Base-by-base conservation (phyloP, 2,888 invertebrate species). In the Drosophila tripunctata region DNA sequence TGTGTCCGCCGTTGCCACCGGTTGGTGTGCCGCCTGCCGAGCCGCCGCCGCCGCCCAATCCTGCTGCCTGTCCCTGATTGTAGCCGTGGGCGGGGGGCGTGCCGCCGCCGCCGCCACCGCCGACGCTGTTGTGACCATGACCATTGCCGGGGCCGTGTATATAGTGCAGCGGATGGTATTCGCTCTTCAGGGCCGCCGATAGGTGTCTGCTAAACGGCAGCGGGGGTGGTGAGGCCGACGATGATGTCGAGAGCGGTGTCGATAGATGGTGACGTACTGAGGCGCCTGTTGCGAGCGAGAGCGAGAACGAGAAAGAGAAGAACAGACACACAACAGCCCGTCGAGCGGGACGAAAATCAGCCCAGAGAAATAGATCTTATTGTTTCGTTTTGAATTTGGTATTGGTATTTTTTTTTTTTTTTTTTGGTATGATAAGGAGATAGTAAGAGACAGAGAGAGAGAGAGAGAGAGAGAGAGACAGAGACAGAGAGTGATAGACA, bases 301-400 rank as follows among this genome's bases (percentile, higher is more conserved):
- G 27, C 89, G 90, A 90, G 91, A 91, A 91, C 88, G 90, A 91
- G 90, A 90, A 90, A 90, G 88, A 89, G 84, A 89, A 88, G 87
- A 89, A 89, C 86, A 81, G 88, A 89, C 87, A 90, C 90, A 90
- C 91, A 91, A 91, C 91, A 90, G 81, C 81, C 81, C 81, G 81
- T 85, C 84, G 84, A 90, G 90, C 86, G 89, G 91, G 91, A 91
- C 91, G 88, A 90, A 91, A 89, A 90, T 91, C 89, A 91, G 91
- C 91, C 91, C 91, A 90, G 89, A 81, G 85, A 87, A 87, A 87
- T 80, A 89, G 86, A 87, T 76, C 67, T 67, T 70, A 43, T 82
- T 67, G 52, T 56, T 78, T 70, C 48, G 36, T 52, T 70, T 85
- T 64, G 57, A 65, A 64, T 78, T 74, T 70, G 64, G 58, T 69